phyloP scores from a whole-genome alignment of 2,888 invertebrate species.

The Pyrgus malvae region DNA sequence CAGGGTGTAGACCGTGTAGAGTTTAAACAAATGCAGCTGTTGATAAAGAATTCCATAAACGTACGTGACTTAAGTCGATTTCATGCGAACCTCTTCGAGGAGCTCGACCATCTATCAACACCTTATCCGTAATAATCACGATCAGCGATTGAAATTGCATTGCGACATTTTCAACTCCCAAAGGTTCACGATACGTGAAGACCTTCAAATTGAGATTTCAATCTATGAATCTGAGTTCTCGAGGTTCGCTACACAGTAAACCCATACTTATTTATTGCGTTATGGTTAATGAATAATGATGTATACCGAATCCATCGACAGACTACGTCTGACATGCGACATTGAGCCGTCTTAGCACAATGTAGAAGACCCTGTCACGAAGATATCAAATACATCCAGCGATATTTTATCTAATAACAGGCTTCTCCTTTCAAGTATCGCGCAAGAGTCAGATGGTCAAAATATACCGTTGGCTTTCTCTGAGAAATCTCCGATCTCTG shows the following conservation, averaged over 20 bases:
- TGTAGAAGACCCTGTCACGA: conserved; percentile 27
- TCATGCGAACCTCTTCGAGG: too few species aligned
- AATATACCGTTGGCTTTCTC: conserved; percentile 21
- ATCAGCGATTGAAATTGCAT: background rate
- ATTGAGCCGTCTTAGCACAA: conserved; percentile 38
- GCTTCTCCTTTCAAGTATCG: conserved; percentile 6
- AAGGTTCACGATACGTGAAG: background rate
- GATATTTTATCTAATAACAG: conserved; percentile 11
- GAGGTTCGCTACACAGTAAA: background rate
- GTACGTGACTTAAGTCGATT: too few species aligned
- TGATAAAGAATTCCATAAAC: too few species aligned
- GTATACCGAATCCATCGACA: conserved; percentile 52
- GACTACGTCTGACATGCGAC: conserved; percentile 42
- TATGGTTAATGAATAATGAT: conserved; percentile 52
- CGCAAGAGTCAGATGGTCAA: conserved; percentile 26
- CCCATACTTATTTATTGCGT: background rate
- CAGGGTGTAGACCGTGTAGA: too few species aligned
- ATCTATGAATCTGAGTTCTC: background rate
- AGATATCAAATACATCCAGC: conserved; percentile 11
- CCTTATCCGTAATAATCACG: too few species aligned
- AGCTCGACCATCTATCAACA: too few species aligned
- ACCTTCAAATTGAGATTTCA: background rate
- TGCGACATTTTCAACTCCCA: background rate
- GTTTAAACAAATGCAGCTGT: too few species aligned
- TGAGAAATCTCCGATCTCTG: conserved; percentile 30